Base-by-base conservation (phyloP, 1,140 invertebrate species). In the Drosophila orena region DNA sequence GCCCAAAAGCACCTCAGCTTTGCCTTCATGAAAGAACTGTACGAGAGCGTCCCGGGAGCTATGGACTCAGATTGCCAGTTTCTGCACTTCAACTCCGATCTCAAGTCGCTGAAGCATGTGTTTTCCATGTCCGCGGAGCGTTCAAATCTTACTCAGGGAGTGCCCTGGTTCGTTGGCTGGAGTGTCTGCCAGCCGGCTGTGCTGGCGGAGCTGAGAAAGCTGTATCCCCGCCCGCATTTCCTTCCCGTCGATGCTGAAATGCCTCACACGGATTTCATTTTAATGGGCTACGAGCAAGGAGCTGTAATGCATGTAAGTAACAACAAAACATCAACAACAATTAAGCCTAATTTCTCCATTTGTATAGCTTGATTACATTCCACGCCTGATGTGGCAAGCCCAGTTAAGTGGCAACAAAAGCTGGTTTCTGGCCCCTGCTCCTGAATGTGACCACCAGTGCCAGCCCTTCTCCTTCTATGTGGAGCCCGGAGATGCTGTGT, bases 91-190 rank as follows among this genome's bases (percentile, higher is more conserved):
- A 96, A 96, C 91, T 97, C 97, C 15, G 95, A 97, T 91, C 96
- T 98, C 79, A 94, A 95, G 52, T 95, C 94, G 38, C 90, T 98
- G 37, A 93, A 93, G 57, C 95, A 98, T 88, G 96, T 97, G 17
- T 96, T 98, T 86, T 93, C 94, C 44, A 97, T 97, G 96, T 94
- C 94, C 1, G 90, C 94, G 35, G 93, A 93, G 40, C 94, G 97
- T 80, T 94, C 95, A 0, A 92, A 93, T 49, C 94, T 96, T 91
- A 90, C 92, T 46, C 93, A 93, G 14, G 94, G 94, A 6, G 93
- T 94, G 35, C 95, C 96, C 1, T 98, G 97, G 97, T 98, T 98
- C 93, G 95, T 98, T 61, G 97, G 97, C 65, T 98, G 97, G 97
- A 96, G 96, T 68, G 98, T 98, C 91, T 98, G 97, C 91, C 96